A percentile compares a stretch with the other conserved stretches of the same genome.
Evolutionary conservation across 2,797 vertebrate genomes (phyloP).

Genomic region (Enteromius thamalakanensis): DNA sequence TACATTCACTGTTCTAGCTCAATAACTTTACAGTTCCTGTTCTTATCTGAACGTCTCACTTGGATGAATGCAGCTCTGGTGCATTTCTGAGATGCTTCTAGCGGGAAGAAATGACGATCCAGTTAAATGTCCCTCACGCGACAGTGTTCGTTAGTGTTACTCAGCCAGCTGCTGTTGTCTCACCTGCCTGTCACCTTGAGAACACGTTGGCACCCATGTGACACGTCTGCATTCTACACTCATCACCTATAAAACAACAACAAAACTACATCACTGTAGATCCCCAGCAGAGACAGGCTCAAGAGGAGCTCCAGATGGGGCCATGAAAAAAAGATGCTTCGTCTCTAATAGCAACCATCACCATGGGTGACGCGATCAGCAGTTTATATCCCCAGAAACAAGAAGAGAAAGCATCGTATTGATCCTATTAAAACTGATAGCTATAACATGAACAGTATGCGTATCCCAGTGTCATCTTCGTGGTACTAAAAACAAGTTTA

Average conservation of each 20-base stretch:
- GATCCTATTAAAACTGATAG: background rate
- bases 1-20: background rate
- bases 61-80: constrained; percentile 29
- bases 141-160: constrained; percentile 28
- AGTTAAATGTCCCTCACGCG: background rate
- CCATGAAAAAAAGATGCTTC: constrained; percentile 20
- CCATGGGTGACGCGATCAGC: constrained; percentile 13
- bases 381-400: background rate
- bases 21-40: background rate
- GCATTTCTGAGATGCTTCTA: constrained; percentile 39
- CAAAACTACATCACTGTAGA: constrained; percentile 48
- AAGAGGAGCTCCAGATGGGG: constrained; percentile 19
- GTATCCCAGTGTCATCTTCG: background rate
- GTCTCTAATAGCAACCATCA: constrained; percentile 39
- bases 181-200: constrained; percentile 57
- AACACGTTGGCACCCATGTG: constrained; percentile 48
- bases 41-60: constrained; percentile 36
- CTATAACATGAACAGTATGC: background rate
- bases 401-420: background rate
- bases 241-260: background rate
- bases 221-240: constrained; percentile 60
- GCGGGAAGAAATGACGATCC: background rate
- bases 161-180: constrained; percentile 65
- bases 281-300: constrained; percentile 61
- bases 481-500: background rate